Percentiles rank a stretch among this genome's conserved stretches.
Conservation (phyloP, 2,113 vertebrate genomes). For the Suricata suricatta region DNA sequence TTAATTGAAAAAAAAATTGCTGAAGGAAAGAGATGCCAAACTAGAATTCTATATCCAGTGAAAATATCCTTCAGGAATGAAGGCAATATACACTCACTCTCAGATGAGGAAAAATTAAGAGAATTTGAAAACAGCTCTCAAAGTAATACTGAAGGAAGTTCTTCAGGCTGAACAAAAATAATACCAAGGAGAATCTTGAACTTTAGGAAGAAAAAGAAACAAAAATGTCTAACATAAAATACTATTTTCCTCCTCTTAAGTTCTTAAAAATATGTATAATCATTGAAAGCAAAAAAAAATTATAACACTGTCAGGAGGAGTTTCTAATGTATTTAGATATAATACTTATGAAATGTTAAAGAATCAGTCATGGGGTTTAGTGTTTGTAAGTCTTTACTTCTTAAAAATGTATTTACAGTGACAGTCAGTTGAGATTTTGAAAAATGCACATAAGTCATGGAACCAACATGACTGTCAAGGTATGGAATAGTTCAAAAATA, state of each 20-base stretch:
- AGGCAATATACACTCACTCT: slow-evolving; percentile 19
- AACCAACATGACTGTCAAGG: neutral
- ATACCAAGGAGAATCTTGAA: neutral
- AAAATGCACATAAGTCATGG: neutral
- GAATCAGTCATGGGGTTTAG: neutral
- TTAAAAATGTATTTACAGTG: neutral
- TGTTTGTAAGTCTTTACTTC: neutral
- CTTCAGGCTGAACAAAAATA: neutral
- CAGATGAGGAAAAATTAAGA: neutral
- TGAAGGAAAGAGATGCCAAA: neutral
- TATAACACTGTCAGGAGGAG: neutral
- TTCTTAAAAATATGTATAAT: neutral
- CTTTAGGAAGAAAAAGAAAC: neutral
- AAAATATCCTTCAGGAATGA: slow-evolving; percentile 17
- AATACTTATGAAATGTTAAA: neutral
- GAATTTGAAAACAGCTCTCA: neutral
- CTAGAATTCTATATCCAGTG: neutral
- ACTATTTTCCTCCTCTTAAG: neutral
- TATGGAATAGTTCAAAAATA: neutral
- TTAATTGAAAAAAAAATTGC: neutral
- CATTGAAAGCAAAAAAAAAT: neutral
- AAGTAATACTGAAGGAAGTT: neutral
- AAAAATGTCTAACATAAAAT: slow-evolving; percentile 18
- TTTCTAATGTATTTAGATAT: neutral
- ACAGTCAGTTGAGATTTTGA: slow-evolving; percentile 12